Evolutionary conservation across 2,888 invertebrate species (phyloP).

Genomic region (Linnaemya tessellans): DNA sequence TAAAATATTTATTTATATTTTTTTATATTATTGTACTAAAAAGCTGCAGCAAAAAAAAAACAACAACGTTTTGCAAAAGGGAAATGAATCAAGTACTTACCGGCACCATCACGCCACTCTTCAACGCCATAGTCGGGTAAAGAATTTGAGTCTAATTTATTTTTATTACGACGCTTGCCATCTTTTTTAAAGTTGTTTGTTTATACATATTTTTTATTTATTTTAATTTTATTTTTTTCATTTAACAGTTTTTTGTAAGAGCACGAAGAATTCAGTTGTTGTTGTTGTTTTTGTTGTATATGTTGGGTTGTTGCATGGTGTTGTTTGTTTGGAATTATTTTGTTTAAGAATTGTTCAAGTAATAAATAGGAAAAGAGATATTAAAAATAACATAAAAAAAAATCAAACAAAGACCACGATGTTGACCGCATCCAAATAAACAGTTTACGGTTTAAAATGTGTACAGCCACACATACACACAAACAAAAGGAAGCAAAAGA

Average conservation of each 20-base stretch:
- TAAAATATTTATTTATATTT: slow-evolving; percentile 58
- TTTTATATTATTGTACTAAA: slow-evolving; percentile 49
- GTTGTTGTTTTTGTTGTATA: slow-evolving; percentile 57
- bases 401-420: slow-evolving; percentile 62
- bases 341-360: slow-evolving; percentile 73
- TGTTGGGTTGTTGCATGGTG: slow-evolving; percentile 53
- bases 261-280: slow-evolving; percentile 58
- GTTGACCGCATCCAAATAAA: slow-evolving; percentile 62
- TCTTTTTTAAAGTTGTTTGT: slow-evolving; percentile 76
- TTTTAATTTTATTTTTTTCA: slow-evolving; percentile 26
- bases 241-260: slow-evolving; percentile 33
- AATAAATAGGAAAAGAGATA: slow-evolving; percentile 73
- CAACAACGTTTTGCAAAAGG: slow-evolving; percentile 39
- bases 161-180: slow-evolving; percentile 83
- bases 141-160: slow-evolving; percentile 86
- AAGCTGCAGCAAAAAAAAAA: slow-evolving; percentile 22
- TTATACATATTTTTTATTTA: neutral
- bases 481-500: neutral
- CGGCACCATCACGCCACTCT: slow-evolving; percentile 88
- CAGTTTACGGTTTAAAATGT: slow-evolving; percentile 31
- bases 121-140: slow-evolving; percentile 88
- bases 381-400: slow-evolving; percentile 24
- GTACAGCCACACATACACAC: slow-evolving; percentile 23
- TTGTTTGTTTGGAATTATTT: slow-evolving; percentile 69
- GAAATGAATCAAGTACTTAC: slow-evolving; percentile 72